A percentile compares a stretch with the other conserved stretches of the same genome.
These are phyloP conservation scores for Tapera naevia DNA, from an alignment of 2,797 vertebrate species.

Conservation along the genomic window DNA sequence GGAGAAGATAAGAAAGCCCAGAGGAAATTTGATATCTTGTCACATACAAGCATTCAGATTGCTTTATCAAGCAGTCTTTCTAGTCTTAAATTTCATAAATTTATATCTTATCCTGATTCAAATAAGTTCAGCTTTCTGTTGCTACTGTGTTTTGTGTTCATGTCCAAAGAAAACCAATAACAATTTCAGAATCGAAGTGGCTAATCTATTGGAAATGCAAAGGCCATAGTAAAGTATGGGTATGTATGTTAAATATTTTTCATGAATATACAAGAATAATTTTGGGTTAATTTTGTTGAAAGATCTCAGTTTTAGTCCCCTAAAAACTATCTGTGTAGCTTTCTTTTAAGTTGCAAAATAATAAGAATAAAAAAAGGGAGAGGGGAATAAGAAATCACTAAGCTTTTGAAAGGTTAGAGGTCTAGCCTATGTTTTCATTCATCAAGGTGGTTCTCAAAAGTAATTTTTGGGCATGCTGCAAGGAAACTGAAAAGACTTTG, in stretches of 20 bases:
- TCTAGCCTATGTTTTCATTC: background rate
- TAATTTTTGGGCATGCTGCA: background rate
- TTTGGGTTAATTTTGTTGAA: background rate
- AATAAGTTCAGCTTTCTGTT: background rate
- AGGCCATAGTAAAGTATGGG: background rate
- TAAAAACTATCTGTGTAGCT: background rate
- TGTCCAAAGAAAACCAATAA: rapidly evolving
- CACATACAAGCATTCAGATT: background rate
- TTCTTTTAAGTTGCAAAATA: background rate
- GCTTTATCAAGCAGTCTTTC: background rate
- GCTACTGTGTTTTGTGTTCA: background rate
- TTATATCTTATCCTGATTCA: background rate
- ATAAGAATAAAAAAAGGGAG: background rate
- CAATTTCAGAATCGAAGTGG: background rate
- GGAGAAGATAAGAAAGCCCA: background rate
- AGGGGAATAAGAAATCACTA: background rate
- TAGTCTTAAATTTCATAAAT: background rate
- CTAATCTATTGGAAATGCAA: background rate
- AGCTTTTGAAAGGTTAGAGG: background rate
- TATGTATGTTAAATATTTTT: background rate
- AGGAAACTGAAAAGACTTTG: background rate
- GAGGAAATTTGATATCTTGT: background rate
- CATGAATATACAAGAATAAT: background rate
- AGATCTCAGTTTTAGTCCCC: background rate
- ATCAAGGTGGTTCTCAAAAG: background rate